Conservation (phyloP, 2,113 vertebrate species). For the Muscicapa adusta region DNA sequence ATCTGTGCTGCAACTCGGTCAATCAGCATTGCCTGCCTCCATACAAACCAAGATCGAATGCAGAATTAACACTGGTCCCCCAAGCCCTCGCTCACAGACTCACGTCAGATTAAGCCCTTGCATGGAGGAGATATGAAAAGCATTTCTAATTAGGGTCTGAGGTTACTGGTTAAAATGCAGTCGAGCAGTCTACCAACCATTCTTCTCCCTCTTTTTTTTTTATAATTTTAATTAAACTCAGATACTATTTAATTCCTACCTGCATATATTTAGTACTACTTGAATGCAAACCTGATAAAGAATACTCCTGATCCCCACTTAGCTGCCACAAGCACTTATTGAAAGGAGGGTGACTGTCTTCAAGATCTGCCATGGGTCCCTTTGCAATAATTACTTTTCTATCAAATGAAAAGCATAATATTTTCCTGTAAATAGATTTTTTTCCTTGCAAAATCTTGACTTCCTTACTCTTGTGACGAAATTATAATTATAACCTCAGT, state of each 20-base stretch:
- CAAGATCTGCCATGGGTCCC: conserved; percentile 73
- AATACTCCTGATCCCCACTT: conserved; percentile 79
- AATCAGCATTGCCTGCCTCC: conserved; percentile 83
- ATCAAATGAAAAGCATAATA: conserved; percentile 79
- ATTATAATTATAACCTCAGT: conserved; percentile 71
- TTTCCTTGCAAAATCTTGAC: conserved; percentile 67
- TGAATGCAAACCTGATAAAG: conserved; percentile 80
- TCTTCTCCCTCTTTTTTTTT: conserved; percentile 82
- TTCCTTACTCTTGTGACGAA: conserved; percentile 58
- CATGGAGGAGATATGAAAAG: conserved; percentile 89
- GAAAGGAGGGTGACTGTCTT: conserved; percentile 76
- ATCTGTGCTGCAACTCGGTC: conserved; percentile 81
- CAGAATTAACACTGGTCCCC: conserved; percentile 88
- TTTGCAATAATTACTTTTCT: conserved; percentile 79
- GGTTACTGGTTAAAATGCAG: conserved; percentile 94
- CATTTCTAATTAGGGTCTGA: conserved; percentile 94
- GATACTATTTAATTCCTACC: conserved; percentile 84
- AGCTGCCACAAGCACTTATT: conserved; percentile 79
- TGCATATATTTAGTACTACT: conserved; percentile 82
- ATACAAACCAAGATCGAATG: conserved; percentile 86
- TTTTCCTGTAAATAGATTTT: conserved; percentile 76
- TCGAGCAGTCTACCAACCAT: conserved; percentile 84
- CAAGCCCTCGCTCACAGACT: conserved; percentile 81
- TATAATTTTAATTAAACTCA: conserved; percentile 99
- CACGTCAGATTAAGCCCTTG: conserved; percentile 92